Evolutionary conservation across 1,140 invertebrate species (phyloP).

Genomic region (Telenomus remus): DNA sequence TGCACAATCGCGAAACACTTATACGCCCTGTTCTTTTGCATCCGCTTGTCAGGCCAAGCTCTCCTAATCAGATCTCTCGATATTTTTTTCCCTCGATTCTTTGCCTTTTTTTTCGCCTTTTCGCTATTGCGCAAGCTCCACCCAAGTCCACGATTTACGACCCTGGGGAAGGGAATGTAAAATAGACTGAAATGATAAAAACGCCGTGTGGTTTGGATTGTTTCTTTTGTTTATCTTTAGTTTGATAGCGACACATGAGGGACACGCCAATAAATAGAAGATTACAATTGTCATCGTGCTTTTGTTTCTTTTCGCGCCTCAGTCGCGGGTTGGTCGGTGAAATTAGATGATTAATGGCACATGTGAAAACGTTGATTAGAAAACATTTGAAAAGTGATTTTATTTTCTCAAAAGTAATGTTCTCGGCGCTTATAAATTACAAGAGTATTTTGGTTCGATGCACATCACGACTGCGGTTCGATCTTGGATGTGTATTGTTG

Average conservation of each 20-base stretch:
- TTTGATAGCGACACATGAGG: conserved; percentile 26
- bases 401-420: conserved; percentile 61
- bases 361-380: conserved; percentile 57
- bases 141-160: conserved; percentile 13
- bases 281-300: conserved; percentile 1
- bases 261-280: conserved; percentile 27
- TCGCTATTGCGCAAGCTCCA: conserved; percentile 19
- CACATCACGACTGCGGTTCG: conserved; percentile 55
- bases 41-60: neutral
- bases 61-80: conserved; percentile 17
- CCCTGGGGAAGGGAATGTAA: conserved; percentile 18
- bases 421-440: conserved; percentile 61
- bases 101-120: too few relatives aligned
- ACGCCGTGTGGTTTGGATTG: conserved; percentile 7
- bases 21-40: neutral
- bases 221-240: conserved; percentile 7
- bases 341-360: conserved; percentile 48
- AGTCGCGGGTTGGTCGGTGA: conserved; percentile 30
- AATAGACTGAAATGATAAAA: conserved; percentile 26
- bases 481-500: conserved; percentile 36
- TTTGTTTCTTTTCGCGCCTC: conserved; percentile 6
- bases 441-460: conserved; percentile 61
- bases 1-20: conserved; percentile 21
- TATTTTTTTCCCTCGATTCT: conserved; percentile 7
- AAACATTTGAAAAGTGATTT: conserved; percentile 70